These are phyloP conservation scores for Scaptodrosophila latifasciaeformis DNA, from an alignment of 2,888 invertebrate species.

Conservation along the genomic window DNA sequence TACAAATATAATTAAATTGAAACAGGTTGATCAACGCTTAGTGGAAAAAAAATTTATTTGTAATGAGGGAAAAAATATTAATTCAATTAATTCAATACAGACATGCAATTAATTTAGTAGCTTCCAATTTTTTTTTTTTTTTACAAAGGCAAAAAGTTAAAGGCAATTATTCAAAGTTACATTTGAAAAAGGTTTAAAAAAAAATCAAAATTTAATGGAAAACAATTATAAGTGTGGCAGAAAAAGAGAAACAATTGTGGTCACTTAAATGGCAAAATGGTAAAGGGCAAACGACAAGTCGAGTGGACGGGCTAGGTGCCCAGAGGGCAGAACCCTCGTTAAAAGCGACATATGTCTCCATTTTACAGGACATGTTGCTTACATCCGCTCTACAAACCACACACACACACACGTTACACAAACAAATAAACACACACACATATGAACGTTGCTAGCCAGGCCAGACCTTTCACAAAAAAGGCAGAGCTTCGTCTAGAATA, in stretches of 20 bases:
- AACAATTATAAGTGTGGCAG: too few species aligned
- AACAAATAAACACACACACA: background rate
- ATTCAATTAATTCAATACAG: too few species aligned
- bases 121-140: background rate
- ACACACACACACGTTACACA: slow-evolving; percentile 6
- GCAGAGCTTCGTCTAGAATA: too few species aligned
- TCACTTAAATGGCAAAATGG: slow-evolving; percentile 20
- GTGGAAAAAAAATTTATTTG: too few species aligned
- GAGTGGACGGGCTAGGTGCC: too few species aligned
- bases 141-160: background rate
- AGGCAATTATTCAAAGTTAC: too few species aligned
- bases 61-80: too few species aligned
- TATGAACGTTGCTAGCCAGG: too few species aligned
- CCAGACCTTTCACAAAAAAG: slow-evolving; percentile 28
- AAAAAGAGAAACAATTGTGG: too few species aligned
- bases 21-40: too few species aligned
- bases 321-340: slow-evolving; percentile 30
- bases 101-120: too few species aligned
- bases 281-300: background rate
- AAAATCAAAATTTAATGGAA: background rate
- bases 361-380: slow-evolving; percentile 42
- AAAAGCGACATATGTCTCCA: slow-evolving; percentile 45
- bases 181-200: background rate
- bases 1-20: too few species aligned
- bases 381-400: slow-evolving; percentile 57